Evolutionary conservation across 2,888 invertebrate species (phyloP).

Genomic region (Venusia cambrica): DNA sequence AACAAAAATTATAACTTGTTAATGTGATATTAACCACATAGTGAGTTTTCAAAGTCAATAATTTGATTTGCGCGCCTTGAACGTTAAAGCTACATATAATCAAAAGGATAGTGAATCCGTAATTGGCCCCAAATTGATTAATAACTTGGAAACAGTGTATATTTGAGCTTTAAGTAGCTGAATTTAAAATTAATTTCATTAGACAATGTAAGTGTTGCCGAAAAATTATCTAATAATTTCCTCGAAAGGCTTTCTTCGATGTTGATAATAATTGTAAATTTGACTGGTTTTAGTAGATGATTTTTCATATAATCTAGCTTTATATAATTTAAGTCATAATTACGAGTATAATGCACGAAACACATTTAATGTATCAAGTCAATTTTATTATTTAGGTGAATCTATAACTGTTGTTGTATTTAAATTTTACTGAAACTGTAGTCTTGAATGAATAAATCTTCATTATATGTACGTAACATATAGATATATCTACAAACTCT

Average conservation of each 20-base stretch:
- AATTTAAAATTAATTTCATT: slow-evolving; percentile 27
- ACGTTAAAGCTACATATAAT: not conserved
- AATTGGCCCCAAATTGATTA: slow-evolving; percentile 21
- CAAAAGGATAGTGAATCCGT: slow-evolving; percentile 13
- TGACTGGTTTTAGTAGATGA: slow-evolving; percentile 19
- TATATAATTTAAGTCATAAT: slow-evolving; percentile 20
- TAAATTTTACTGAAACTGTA: slow-evolving; percentile 13
- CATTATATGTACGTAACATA: slow-evolving; percentile 4
- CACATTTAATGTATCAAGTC: slow-evolving; percentile 23
- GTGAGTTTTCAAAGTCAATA: slow-evolving; percentile 10
- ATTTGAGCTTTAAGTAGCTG: slow-evolving; percentile 32
- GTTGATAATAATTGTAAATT: slow-evolving; percentile 19
- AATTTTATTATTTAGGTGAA: slow-evolving; percentile 25
- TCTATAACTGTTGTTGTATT: slow-evolving; percentile 13
- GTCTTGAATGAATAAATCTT: slow-evolving; percentile 6
- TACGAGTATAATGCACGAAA: slow-evolving; percentile 19
- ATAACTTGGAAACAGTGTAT: slow-evolving; percentile 28
- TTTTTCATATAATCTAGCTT: slow-evolving; percentile 20
- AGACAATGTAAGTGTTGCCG: slow-evolving; percentile 19
- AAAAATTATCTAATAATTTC: slow-evolving; percentile 12
- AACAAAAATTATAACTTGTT: slow-evolving; percentile 11
- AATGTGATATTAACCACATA: slow-evolving; percentile 18
- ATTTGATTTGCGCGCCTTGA: slow-evolving; percentile 24
- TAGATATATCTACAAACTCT: slow-evolving; percentile 7
- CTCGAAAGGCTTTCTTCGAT: slow-evolving; percentile 18